These are phyloP conservation scores for Apodemia duryi DNA, from an alignment of 2,888 invertebrate species.

Conservation along the genomic window DNA sequence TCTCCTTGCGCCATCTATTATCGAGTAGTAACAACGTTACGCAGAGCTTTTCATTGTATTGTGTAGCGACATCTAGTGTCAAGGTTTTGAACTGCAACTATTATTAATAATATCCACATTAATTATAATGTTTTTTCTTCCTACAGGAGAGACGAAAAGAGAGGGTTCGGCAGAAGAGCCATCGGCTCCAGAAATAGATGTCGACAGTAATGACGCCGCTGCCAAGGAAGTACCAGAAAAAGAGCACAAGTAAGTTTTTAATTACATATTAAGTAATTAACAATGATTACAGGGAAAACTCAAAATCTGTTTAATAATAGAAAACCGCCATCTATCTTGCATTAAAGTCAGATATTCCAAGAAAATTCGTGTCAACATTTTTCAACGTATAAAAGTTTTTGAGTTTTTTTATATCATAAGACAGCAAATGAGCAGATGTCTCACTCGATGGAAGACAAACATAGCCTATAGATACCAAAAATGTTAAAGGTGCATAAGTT, in stretches of 20 bases:
- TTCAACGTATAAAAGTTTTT: no score
- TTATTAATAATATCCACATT: not conserved
- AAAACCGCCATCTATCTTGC: no score
- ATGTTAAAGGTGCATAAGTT: no score
- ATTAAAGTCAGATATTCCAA: no score
- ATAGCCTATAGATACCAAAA: no score
- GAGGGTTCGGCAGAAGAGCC: constrained; percentile 69
- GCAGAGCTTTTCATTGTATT: not conserved
- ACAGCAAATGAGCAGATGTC: no score
- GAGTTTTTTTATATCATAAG: no score
- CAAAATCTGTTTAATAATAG: no score
- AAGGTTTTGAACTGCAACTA: not conserved
- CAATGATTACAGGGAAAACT: no score
- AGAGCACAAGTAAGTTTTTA: constrained; percentile 47
- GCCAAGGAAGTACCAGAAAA: constrained; percentile 56
- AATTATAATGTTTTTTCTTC: constrained; percentile 18
- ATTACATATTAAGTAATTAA: not conserved
- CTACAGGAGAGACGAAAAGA: constrained; percentile 59
- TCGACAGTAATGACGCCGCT: constrained; percentile 54
- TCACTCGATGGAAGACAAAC: no score
- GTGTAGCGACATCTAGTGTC: constrained; percentile 2
- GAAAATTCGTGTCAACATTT: no score
- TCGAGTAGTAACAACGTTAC: not conserved
- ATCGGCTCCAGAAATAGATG: constrained; percentile 56
- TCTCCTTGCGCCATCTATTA: not conserved